Conservation (phyloP, 1,140 invertebrate genomes). For the Diprion similis region DNA sequence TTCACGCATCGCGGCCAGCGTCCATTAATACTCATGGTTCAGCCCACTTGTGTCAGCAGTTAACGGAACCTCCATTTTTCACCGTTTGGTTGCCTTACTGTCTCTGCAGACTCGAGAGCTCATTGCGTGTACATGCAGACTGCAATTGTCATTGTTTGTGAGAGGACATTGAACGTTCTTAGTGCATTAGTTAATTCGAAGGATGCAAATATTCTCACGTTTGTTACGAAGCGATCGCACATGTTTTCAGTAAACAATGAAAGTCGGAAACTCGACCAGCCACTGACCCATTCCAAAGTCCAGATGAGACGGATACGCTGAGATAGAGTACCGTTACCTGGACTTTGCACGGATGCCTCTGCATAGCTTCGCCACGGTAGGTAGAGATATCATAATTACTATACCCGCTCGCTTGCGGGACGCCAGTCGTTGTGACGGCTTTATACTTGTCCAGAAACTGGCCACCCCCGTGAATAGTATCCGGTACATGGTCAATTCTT, state of each 20-base stretch:
- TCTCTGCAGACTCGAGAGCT: background rate
- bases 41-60: background rate
- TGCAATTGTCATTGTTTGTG: no score
- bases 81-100: background rate
- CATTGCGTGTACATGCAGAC: background rate
- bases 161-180: no score
- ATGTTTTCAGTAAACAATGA: no score
- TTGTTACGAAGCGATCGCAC: no score
- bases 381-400: background rate
- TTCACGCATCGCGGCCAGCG: background rate
- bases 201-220: no score
- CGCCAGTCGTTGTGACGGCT: background rate
- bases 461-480: background rate
- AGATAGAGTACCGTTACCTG: conserved; percentile 4
- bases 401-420: background rate
- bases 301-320: background rate
- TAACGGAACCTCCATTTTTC: background rate
- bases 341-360: background rate
- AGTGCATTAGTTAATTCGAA: no score
- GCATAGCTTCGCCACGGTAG: background rate
- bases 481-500: background rate
- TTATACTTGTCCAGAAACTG: background rate
- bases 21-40: background rate
- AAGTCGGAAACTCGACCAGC: background rate
- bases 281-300: conserved; percentile 1